Evolutionary conservation across 2,113 vertebrate genomes (phyloP).

Genomic region (Alosa alosa): DNA sequence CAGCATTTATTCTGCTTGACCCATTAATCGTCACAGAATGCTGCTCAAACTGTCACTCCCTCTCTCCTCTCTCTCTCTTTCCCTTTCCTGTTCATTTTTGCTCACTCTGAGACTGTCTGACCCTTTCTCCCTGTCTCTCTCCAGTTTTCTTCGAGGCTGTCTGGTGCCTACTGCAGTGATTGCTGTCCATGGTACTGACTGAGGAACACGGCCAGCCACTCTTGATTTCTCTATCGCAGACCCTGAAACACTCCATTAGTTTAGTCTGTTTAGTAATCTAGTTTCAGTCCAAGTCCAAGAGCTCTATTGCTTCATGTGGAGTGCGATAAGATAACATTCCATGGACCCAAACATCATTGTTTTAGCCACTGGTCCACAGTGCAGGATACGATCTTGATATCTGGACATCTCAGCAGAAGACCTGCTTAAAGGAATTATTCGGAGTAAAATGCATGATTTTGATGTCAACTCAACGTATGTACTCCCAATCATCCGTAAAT

Average conservation of each 20-base stretch:
- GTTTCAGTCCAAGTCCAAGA: neutral
- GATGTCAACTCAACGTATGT: too few species aligned
- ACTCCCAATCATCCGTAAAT: too few species aligned
- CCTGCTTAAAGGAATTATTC: too few species aligned
- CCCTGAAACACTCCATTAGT: neutral
- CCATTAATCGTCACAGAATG: too few species aligned
- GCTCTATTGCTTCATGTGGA: neutral
- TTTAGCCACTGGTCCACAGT: neutral
- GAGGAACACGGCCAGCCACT: neutral
- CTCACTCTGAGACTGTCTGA: neutral
- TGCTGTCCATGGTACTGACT: neutral
- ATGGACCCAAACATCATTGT: neutral
- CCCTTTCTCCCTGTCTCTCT: neutral
- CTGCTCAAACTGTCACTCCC: too few species aligned
- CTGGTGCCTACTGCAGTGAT: too few species aligned
- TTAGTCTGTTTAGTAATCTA: neutral
- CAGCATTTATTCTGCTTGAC: too few species aligned
- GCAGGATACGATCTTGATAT: neutral
- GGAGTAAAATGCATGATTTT: too few species aligned
- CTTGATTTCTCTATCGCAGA: neutral
- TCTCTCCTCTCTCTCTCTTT: neutral
- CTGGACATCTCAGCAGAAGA: neutral
- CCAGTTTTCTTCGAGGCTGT: neutral
- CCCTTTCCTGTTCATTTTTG: neutral
- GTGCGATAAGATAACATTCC: neutral